Evolutionary conservation across 2,888 invertebrate genomes (phyloP).

Genomic region (Tortrix viridana): DNA sequence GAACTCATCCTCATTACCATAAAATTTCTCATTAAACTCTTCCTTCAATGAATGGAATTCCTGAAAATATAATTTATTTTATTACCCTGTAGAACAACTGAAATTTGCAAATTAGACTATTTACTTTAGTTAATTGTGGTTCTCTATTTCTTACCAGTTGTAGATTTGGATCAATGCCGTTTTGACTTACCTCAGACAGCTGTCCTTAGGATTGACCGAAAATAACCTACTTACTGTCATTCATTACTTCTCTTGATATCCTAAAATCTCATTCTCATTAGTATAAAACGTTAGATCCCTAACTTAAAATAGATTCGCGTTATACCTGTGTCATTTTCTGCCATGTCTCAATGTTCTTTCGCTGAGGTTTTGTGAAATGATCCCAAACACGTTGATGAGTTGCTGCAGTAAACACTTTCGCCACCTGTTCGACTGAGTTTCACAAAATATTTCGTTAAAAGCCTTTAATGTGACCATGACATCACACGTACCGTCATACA

Average conservation of each 20-base stretch:
- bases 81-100: constrained; percentile 2
- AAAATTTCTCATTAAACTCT: constrained; percentile 75
- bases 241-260: constrained; percentile 4
- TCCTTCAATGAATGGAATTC: constrained; percentile 74
- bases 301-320: constrained; percentile 21
- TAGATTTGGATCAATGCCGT: constrained; percentile 12
- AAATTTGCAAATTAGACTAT: background rate
- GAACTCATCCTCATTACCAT: constrained; percentile 60
- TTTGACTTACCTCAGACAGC: constrained; percentile 42
- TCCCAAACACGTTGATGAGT: constrained; percentile 99
- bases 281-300: constrained; percentile 11
- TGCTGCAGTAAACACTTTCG: constrained; percentile 97
- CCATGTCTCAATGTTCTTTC: constrained; percentile 99
- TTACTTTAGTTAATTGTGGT: background rate
- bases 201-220: constrained; percentile 46
- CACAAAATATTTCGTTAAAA: constrained; percentile 76
- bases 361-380: constrained; percentile 99
- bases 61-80: constrained; percentile 55
- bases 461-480: constrained; percentile 56
- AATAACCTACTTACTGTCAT: constrained; percentile 3
- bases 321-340: constrained; percentile 96
- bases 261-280: constrained; percentile 1
- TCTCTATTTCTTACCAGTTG: constrained; percentile 36
- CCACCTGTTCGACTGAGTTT: constrained; percentile 98
- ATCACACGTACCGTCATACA: constrained; percentile 73